A percentile compares a stretch with the other conserved stretches of the same genome.
phyloP scores from a whole-genome alignment of 2,797 vertebrate genomes.

The Agapornis canus region DNA sequence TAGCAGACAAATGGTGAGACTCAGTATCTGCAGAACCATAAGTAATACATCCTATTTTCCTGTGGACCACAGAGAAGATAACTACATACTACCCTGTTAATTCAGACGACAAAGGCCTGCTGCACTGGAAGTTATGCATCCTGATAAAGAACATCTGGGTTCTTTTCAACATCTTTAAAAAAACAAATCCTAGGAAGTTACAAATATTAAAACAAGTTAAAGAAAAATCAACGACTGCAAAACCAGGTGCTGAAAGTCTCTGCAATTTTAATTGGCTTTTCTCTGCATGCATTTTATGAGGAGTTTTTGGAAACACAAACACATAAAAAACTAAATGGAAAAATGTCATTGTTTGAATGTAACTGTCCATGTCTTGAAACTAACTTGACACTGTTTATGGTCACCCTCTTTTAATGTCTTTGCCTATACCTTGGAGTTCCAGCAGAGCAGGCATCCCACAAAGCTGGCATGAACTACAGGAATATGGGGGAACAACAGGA shows the following conservation, averaged over 20 bases:
- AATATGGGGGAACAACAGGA: not conserved
- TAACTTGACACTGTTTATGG: not conserved
- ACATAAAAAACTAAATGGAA: not conserved
- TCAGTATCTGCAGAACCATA: not conserved
- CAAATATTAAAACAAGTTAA: conserved; percentile 13
- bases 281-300: not conserved
- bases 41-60: not conserved
- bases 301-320: not conserved
- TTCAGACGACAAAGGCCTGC: not conserved
- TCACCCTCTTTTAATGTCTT: not conserved
- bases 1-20: conserved; percentile 22
- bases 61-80: not conserved
- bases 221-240: not conserved
- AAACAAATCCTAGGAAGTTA: not conserved
- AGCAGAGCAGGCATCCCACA: not conserved
- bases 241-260: not conserved
- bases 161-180: not conserved
- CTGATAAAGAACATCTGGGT: conserved; percentile 22
- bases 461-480: not conserved
- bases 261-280: conserved; percentile 3
- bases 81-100: not conserved
- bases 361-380: not conserved
- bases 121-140: conserved; percentile 16
- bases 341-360: not conserved
- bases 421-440: fast-evolving